Base-by-base conservation (phyloP, 2,113 vertebrate genomes). In the Taurulus bubalis region DNA sequence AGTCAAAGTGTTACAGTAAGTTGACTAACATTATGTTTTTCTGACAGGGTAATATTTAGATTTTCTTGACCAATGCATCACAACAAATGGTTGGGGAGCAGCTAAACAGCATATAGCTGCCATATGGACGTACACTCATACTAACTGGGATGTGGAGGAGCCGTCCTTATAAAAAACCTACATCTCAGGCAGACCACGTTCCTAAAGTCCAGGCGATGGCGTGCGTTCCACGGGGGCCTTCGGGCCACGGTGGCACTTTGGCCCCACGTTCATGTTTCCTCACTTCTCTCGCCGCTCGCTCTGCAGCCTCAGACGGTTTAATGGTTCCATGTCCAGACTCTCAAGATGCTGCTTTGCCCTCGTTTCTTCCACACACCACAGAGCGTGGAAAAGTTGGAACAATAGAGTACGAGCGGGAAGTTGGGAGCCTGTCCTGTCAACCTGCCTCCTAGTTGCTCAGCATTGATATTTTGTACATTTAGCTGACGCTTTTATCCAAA, bases 151-250 rank as follows among this genome's bases (percentile, higher is more conserved):
- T 47, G 18, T 65, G 18, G 0, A 51, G 7, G 47, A 56, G 49
- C 16, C 22, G 1, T 5, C 40, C 65, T 83, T 77, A 88, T 90
- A 68, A 80, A 24, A 73, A 71, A 32, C 75, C 74, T 64, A 6
- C 26, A 64, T 53, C 75, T 14, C 60, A 30, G 70, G 58, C 65
- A 71, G 73, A 49, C 69, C 71, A 30, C 36, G 49, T 67, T 79
- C 77, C 83, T 32, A 51, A 67, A 78, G 49, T 69, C 66, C 71
- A 74, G 74, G 71, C 83, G 88, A 88, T 83, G 69, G 64, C 88
- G 82, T 73, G 77, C 11, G n/a, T 75, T 70, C 53, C 59, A 30
- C 26, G 38, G 30, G 34, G 34, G 34, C 30, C 30, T 32, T 32
- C 30, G 30, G 71, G 59, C 51, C 77, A 85, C 78, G 71, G 22